A percentile compares a stretch with the other conserved stretches of the same genome.
Evolutionary conservation across 2,113 vertebrate species (phyloP).

Genomic region (Mus spicilegus): DNA sequence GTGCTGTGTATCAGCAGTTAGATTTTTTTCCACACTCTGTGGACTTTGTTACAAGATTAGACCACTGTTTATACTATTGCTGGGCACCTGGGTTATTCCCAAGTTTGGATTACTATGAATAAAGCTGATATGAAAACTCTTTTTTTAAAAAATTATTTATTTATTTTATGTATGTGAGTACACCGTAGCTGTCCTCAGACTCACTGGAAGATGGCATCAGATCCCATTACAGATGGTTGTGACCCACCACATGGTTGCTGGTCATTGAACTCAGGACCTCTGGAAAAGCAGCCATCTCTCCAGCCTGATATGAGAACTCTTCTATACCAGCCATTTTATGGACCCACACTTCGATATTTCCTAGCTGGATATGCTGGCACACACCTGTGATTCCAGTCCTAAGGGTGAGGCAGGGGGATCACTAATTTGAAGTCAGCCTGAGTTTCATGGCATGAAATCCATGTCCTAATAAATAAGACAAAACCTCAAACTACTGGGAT

Average conservation of each 20-base stretch:
- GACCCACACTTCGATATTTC: background rate
- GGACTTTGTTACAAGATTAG: background rate
- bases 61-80: background rate
- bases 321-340: background rate
- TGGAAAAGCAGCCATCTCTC: too few relatives aligned
- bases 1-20: background rate
- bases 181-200: too few relatives aligned
- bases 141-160: too few relatives aligned
- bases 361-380: background rate
- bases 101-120: slow-evolving; percentile 8
- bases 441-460: background rate
- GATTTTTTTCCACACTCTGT: background rate
- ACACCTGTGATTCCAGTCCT: background rate
- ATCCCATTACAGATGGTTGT: too few relatives aligned
- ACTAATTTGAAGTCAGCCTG: background rate
- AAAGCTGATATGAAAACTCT: slow-evolving; percentile 7
- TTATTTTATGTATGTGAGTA: too few relatives aligned
- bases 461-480: background rate
- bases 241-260: too few relatives aligned
- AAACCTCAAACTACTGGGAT: background rate
- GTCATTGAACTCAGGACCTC: too few relatives aligned
- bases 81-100: background rate
- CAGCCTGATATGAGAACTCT: background rate
- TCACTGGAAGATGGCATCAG: too few relatives aligned
- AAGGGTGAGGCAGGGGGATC: background rate